A percentile compares a stretch with the other conserved stretches of the same genome.
phyloP scores from a whole-genome alignment of 2,888 invertebrate genomes.

The Nomada ruficornis region DNA sequence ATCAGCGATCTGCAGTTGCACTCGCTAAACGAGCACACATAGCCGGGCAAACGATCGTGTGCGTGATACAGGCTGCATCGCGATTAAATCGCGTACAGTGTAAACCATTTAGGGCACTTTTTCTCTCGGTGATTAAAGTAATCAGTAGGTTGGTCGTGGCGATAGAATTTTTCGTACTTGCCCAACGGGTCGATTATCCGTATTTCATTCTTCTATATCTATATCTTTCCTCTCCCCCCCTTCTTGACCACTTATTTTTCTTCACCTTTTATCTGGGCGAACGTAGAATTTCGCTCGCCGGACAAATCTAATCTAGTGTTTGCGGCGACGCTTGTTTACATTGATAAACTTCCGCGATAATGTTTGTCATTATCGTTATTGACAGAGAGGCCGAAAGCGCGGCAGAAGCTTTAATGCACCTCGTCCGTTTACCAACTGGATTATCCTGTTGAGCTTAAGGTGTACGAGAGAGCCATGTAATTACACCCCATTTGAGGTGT shows the following conservation, averaged over 20 bases:
- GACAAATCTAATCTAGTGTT: constrained; percentile 59
- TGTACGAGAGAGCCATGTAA: constrained; percentile 22
- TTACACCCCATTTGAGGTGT: constrained; percentile 8
- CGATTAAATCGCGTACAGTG: constrained; percentile 46
- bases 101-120: constrained; percentile 33
- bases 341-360: constrained; percentile 56
- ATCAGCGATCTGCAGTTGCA: constrained; percentile 69
- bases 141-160: constrained; percentile 35
- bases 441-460: constrained; percentile 36
- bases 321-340: constrained; percentile 59
- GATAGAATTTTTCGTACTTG: constrained; percentile 19
- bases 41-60: constrained; percentile 27
- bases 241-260: neutral
- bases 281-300: constrained; percentile 24
- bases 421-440: constrained; percentile 53
- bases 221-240: neutral
- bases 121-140: constrained; percentile 30
- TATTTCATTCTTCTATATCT: neutral
- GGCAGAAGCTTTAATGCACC: constrained; percentile 47
- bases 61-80: constrained; percentile 20
- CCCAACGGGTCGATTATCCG: constrained; percentile 15
- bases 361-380: constrained; percentile 55
- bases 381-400: constrained; percentile 45
- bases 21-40: constrained; percentile 47
- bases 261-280: neutral